Conservation (phyloP, 2,888 invertebrate genomes). For the Exephanes ischioxanthus region DNA sequence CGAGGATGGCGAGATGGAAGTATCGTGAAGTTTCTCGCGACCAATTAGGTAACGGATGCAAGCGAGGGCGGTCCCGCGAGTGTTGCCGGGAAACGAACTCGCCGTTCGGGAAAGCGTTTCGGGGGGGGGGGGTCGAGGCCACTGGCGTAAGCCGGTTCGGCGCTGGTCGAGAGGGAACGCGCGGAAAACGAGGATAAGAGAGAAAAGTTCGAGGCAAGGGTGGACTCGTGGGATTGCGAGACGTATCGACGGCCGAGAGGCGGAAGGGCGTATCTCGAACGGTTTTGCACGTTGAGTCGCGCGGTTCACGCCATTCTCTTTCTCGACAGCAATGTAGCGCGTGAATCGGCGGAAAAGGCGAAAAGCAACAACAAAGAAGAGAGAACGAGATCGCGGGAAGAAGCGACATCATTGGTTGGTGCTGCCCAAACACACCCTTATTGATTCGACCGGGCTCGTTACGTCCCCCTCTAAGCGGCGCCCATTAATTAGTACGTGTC, state of each 20-base stretch:
- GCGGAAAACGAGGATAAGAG: constrained; percentile 20
- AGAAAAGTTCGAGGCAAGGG: constrained; percentile 30
- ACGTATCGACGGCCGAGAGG: constrained; percentile 35
- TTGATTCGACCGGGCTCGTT: constrained; percentile 78
- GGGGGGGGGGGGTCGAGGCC: neutral
- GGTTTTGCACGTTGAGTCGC: too few relatives aligned
- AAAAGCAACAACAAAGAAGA: constrained; percentile 26
- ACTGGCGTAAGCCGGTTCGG: too few relatives aligned
- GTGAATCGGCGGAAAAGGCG: neutral
- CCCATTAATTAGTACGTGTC: constrained; percentile 76
- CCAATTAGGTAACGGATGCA: constrained; percentile 77
- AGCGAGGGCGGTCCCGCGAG: constrained; percentile 76
- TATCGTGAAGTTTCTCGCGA: constrained; percentile 69
- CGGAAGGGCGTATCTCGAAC: constrained; percentile 25
- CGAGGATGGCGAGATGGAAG: constrained; percentile 45
- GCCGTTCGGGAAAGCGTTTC: constrained; percentile 23
- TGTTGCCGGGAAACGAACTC: constrained; percentile 81
- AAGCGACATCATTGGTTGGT: constrained; percentile 31
- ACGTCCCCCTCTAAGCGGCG: constrained; percentile 72
- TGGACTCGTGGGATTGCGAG: constrained; percentile 10
- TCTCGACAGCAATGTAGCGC: neutral
- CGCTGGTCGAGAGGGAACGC: neutral
- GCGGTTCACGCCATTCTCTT: too few relatives aligned
- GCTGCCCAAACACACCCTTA: constrained; percentile 74
- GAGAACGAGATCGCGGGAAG: constrained; percentile 40